Evolutionary conservation across 2,888 invertebrate species (phyloP).

Genomic region (Melitaea athalia): DNA sequence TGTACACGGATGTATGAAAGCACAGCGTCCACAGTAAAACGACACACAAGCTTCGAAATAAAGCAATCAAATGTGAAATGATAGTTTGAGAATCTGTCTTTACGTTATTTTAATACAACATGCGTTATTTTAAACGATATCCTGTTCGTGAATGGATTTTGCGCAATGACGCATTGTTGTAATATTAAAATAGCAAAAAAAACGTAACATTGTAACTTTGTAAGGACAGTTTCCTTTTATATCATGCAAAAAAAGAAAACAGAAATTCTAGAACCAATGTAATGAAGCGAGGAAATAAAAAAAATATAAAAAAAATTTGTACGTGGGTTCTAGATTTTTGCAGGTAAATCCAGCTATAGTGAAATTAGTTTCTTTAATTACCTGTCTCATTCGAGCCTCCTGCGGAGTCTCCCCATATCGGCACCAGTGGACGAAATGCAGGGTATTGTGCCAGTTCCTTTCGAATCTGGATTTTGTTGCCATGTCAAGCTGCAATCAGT

Average conservation of each 20-base stretch:
- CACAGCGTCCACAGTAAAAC: conserved; percentile 47
- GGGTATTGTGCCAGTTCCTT: conserved; percentile 86
- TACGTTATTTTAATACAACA: conserved; percentile 43
- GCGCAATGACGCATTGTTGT: conserved; percentile 6
- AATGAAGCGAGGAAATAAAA: conserved; percentile 33
- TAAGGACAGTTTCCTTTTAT: conserved; percentile 57
- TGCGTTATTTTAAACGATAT: conserved; percentile 5
- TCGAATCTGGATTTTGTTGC: conserved; percentile 82
- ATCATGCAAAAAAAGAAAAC: conserved; percentile 51
- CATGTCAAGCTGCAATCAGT: conserved; percentile 82
- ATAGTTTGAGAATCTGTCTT: conserved; percentile 45
- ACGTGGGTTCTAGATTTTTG: conserved; percentile 13
- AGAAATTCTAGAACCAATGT: conserved; percentile 58
- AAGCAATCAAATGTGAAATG: conserved; percentile 41
- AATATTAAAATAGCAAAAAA: conserved; percentile 22
- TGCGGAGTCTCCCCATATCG: conserved; percentile 86
- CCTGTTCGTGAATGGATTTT: conserved; percentile 14
- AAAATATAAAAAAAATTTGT: conserved; percentile 13
- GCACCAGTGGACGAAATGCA: conserved; percentile 87
- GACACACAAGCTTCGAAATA: conserved; percentile 58
- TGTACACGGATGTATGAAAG: conserved; percentile 42
- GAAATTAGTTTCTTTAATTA: conserved; percentile 53
- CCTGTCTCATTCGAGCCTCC: conserved; percentile 87
- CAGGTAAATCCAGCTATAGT: neutral
- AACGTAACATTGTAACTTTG: conserved; percentile 38